Evolutionary conservation across 1,140 invertebrate species (phyloP), one percentile per base, ranked within the genome.

Genomic region (Drosophila asahinai): DNA sequence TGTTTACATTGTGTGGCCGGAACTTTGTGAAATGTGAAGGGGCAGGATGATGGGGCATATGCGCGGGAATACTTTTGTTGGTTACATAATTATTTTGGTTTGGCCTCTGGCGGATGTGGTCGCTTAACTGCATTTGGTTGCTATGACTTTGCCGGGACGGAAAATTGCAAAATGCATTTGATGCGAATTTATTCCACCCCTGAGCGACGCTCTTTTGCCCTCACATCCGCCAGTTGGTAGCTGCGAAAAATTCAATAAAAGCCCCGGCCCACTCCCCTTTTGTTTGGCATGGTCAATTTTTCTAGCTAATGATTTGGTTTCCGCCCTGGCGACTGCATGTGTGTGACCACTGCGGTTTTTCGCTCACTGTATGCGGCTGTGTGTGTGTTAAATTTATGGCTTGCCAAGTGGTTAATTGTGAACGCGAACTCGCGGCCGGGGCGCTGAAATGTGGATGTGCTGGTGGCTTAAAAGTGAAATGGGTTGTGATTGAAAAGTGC

Each of bases 281-380:
- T 30, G 52, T 42, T 65, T 38, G 64, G 63, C 40, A 61, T 83
- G 83, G 83, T 83, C 83, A 87, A 86, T 87, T 86, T 84, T 84
- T 87, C 80, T 86, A 81, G 83, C 83, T 86, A 86, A 86, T 86
- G 83, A 86, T 86, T 86, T 87, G 83, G 83, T 83, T 83, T 87
- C 83, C 83, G 65, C 27, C 54, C 57, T 19, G 68, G 45, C 47
- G 40, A 73, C 45, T 52, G 52, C 65, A 58, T 71, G 54, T 55
- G 79, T 40, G 42, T 67, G 55, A 40, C 76, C 38, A 70, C 40
- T 73, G 51, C n/a, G 64, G 47, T 64, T 77, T 42, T 59, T 14
- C 42, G 15, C 27, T 40, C 6, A 22, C 64, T 57, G 54, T 25
- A n/a, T 57, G 33, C 19, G 7, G 36, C 36, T 14, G 70, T 62